Percentiles rank a stretch among this genome's conserved stretches.
Evolutionary conservation across 1,140 invertebrate species (phyloP).

Genomic region (Drosophila leontia): DNA sequence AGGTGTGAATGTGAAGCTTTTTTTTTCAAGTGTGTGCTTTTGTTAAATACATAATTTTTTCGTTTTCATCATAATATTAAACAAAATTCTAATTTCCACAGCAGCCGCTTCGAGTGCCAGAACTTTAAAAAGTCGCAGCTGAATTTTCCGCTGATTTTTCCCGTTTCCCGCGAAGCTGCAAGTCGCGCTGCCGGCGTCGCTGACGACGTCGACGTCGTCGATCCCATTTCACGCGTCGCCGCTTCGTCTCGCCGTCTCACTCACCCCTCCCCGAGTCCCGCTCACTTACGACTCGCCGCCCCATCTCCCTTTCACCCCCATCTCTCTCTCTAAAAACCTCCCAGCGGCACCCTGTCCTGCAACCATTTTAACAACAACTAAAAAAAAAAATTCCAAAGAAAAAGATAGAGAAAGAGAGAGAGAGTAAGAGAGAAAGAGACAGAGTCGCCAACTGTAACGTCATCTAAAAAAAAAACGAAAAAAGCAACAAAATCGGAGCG

Average conservation of each 20-base stretch:
- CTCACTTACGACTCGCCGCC: slow-evolving; percentile 6
- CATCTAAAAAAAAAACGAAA: slow-evolving; percentile 25
- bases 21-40: background rate
- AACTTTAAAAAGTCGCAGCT: slow-evolving; percentile 36
- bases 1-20: background rate
- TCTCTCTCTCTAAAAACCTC: slow-evolving; percentile 34
- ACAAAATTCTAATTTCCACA: slow-evolving; percentile 20
- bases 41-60: background rate
- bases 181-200: slow-evolving; percentile 38
- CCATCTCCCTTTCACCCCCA: background rate
- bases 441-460: slow-evolving; percentile 54
- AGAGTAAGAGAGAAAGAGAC: slow-evolving; percentile 21
- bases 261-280: slow-evolving; percentile 15
- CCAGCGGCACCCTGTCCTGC: slow-evolving; percentile 9
- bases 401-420: slow-evolving; percentile 15
- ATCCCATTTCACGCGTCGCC: slow-evolving; percentile 70
- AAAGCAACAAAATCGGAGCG: slow-evolving; percentile 10
- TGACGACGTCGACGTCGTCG: slow-evolving; percentile 30
- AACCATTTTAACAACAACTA: slow-evolving; percentile 3
- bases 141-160: slow-evolving; percentile 37
- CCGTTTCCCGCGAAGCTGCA: slow-evolving; percentile 34
- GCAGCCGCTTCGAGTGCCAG: slow-evolving; percentile 31
- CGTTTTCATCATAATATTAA: too few species aligned
- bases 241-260: slow-evolving; percentile 67
- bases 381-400: slow-evolving; percentile 20